These are phyloP conservation scores for Hipparchia semele DNA, from an alignment of 2,888 invertebrate species.

Conservation along the genomic window DNA sequence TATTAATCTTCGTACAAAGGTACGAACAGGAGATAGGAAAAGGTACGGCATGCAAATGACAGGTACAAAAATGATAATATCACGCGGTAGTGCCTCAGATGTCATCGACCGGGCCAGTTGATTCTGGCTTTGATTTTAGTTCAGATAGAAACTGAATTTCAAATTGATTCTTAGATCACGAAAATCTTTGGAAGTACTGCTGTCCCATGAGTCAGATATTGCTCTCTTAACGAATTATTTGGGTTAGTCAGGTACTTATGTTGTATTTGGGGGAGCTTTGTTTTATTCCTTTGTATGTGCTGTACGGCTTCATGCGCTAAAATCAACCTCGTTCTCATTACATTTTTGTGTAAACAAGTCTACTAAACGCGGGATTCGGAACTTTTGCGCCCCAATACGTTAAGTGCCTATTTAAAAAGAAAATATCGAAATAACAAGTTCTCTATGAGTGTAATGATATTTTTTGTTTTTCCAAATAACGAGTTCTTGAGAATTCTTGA, in stretches of 20 bases:
- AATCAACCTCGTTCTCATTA: constrained; percentile 39
- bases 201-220: neutral
- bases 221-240: neutral
- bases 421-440: neutral
- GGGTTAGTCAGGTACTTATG: neutral
- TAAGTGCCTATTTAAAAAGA: too few species aligned
- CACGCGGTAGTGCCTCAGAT: neutral
- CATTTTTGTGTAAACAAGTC: constrained; percentile 33
- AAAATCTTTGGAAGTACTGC: neutral
- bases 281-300: constrained; percentile 37
- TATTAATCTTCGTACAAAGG: too few species aligned
- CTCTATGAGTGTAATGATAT: neutral
- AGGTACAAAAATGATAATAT: neutral
- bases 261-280: constrained; percentile 20
- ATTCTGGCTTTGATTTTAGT: neutral
- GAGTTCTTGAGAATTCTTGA: too few species aligned
- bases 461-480: too few species aligned
- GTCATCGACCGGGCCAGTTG: neutral
- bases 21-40: neutral
- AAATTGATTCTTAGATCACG: too few species aligned
- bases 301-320: constrained; percentile 35
- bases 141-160: too few species aligned
- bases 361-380: constrained; percentile 28
- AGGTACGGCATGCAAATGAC: neutral
- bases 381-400: too few species aligned